These are phyloP conservation scores for Sebastiscus albofasciatus DNA, from an alignment of 2,797 vertebrate species.

Conservation along the genomic window DNA sequence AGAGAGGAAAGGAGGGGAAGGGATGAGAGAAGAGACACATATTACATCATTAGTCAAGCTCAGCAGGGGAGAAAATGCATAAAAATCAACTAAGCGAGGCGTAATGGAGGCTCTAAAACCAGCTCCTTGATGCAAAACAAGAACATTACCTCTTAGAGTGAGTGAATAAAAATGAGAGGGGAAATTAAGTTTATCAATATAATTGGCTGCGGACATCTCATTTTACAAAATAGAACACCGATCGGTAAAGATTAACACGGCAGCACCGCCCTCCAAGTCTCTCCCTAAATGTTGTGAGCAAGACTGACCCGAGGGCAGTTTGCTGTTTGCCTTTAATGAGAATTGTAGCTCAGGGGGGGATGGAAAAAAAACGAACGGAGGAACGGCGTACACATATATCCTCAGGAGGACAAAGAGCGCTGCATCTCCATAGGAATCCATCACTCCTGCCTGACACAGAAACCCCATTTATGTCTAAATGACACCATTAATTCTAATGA, in stretches of 20 bases:
- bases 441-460: slow-evolving; percentile 69
- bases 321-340: slow-evolving; percentile 61
- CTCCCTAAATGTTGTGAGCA: slow-evolving; percentile 28
- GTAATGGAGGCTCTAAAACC: slow-evolving; percentile 24
- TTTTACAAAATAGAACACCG: background rate
- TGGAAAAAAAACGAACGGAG: slow-evolving; percentile 27
- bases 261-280: background rate
- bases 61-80: slow-evolving; percentile 19
- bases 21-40: background rate
- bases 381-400: slow-evolving; percentile 41
- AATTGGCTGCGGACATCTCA: slow-evolving; percentile 5
- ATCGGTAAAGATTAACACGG: slow-evolving; percentile 13
- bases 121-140: background rate
- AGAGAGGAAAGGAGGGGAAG: background rate
- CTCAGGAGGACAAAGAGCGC: slow-evolving; percentile 47
- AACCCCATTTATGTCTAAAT: slow-evolving; percentile 77
- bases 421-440: slow-evolving; percentile 57
- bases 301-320: slow-evolving; percentile 41
- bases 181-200: slow-evolving; percentile 4
- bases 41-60: slow-evolving; percentile 38
- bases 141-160: background rate
- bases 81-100: slow-evolving; percentile 16
- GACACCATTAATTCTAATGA: slow-evolving; percentile 79
- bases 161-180: background rate
- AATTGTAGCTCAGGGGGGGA: slow-evolving; percentile 35